Evolutionary conservation across 2,888 invertebrate species (phyloP), one percentile per base, ranked within the genome.

Genomic region (Cerastis rubricosa): DNA sequence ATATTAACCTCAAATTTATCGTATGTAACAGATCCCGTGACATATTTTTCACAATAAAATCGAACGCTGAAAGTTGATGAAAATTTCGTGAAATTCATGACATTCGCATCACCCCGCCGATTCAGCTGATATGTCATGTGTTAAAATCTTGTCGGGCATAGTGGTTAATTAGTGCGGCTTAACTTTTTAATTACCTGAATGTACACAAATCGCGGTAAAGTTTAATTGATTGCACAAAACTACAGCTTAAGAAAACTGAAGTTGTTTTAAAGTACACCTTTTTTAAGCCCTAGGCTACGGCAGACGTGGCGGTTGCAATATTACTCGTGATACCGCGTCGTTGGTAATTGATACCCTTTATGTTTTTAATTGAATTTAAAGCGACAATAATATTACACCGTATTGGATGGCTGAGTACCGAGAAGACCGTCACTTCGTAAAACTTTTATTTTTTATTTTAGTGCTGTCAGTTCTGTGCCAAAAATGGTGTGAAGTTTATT

Each of bases 291-390:
- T 17, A 43, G 61, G 83, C 69, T n/a, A 59, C 22, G 9, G n/a
- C 35, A 59, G 81, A 72, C 76, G 76, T 49, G 80, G 66, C n/a
- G 45, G 22, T 63, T 67, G 40, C 35, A 57, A 61, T 71, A 63
- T 49, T 17, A 63, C 54, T 57, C 6, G 25, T 19, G 22, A 67
- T 25, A 22, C 19, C 14, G 19, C 47, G 7, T 59, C 43, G 45
- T 70, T 76, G 67, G 85, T 85, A 85, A 83, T 76, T 81, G 85
- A 83, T 76, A 83, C 66, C 25, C 57, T 64, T 35, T 43, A 43
- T 29, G 40, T 76, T 65, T 59, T 1, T 73, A 81, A 76, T 85
- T 85, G 85, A 85, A 81, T 81, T 73, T 54, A 25, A 64, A 63
- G 17, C 14, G 72, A 73, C 57, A 81, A 47, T 70, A 51, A 59